Conservation (phyloP, 35 echinoderm and acorn worm genomes). For the Patiria miniata region DNA sequence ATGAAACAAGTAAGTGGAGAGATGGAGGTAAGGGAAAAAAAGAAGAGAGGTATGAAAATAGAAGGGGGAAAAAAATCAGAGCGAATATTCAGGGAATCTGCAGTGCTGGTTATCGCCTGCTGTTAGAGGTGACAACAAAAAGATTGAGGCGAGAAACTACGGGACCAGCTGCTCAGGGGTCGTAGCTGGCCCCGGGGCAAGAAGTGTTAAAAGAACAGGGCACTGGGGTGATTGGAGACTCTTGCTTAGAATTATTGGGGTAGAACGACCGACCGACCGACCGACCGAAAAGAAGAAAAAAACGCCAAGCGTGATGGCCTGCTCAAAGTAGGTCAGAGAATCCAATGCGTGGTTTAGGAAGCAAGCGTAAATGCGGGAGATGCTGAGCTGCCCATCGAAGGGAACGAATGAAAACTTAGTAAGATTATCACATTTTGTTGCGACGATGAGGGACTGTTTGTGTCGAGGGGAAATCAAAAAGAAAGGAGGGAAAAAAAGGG, state of each 20-base stretch:
- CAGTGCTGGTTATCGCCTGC: not conserved
- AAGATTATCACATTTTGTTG: constrained; percentile 17
- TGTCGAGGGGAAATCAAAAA: not conserved
- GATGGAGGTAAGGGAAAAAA: not conserved
- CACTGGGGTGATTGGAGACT: not conserved
- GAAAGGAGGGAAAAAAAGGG: not conserved
- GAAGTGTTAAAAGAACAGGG: not conserved
- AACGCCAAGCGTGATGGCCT: too few relatives aligned
- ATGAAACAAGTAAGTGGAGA: constrained; percentile 9
- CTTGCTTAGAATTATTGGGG: constrained; percentile 2
- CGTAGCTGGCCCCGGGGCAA: not conserved
- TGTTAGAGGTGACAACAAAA: constrained; percentile 1
- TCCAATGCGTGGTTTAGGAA: not conserved
- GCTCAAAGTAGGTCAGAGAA: constrained; percentile 20
- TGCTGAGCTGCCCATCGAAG: not conserved
- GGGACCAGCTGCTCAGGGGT: constrained; percentile 17
- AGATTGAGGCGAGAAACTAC: not conserved
- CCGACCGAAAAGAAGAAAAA: too few relatives aligned
- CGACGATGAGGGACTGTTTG: not conserved
- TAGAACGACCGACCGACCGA: constrained; percentile 25
- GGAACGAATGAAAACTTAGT: constrained; percentile 1
- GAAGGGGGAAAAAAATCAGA: not conserved
- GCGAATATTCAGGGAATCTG: constrained; percentile 10
- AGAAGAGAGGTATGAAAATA: not conserved
- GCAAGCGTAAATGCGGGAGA: not conserved